Evolutionary conservation across 1,140 invertebrate species (phyloP), one percentile per base, ranked within the genome.

Genomic region (Drosophila nigrodunni): DNA sequence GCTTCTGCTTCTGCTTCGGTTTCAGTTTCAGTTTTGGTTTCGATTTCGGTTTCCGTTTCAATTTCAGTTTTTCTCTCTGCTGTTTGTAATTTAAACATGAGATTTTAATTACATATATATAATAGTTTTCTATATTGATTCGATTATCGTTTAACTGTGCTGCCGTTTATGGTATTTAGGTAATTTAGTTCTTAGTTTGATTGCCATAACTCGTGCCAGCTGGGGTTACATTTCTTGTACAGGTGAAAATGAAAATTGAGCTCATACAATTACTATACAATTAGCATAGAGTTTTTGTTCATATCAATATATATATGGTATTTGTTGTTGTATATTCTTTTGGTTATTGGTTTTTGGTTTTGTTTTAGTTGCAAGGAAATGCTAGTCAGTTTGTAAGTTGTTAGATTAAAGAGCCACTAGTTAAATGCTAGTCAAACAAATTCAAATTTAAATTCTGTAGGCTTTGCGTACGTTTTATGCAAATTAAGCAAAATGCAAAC

Each of bases 201-300:
- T 89, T 82, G 82, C 87, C 87, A 92, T 92, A 92, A 92, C 86
- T 93, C 93, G 94, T 94, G 94, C 94, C 94, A 94, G 94, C 93
- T 94, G 94, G 94, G 94, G 94, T 93, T 92, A 92, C 90, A 92
- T 71, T 85, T 80, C 55, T 80, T 73, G 46, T 83, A 85, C 80
- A 83, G 73, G 60, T 76, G 72, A 87, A 30, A 89, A 89, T 90
- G 52, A 88, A 83, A 87, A 82, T 70, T 82, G 25, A 87, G 82
- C 55, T 87, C 52, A 78, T 82, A 59, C 57, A 44, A 35, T 54
- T 54, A 52, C 49, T 25, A 87, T 85, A 78, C 82, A 82, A 87
- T 87, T 66, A 78, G 67, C 68, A 67, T 55, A 58, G 59, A 25
- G 7, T 79, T 66, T 74, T 37, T 72, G 55, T 58, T 44, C 55